Evolutionary conservation across 2,113 vertebrate genomes (phyloP).

Genomic region (Sprattus sprattus): DNA sequence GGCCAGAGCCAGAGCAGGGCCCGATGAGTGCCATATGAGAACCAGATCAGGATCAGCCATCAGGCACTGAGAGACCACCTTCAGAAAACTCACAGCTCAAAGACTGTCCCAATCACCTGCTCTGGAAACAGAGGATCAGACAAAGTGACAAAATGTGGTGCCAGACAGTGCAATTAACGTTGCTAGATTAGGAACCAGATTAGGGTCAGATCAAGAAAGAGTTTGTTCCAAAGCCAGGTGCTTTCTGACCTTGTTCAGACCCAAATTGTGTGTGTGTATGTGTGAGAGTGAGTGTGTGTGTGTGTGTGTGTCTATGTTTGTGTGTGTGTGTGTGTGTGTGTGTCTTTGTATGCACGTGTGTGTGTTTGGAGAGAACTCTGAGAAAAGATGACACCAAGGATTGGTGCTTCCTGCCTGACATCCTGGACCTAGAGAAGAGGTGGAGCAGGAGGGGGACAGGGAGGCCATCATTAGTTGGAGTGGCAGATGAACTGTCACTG

Average conservation of each 20-base stretch:
- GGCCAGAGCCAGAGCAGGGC: neutral
- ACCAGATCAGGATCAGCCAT: neutral
- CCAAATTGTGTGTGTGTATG: neutral
- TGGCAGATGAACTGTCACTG: slow-evolving; percentile 67
- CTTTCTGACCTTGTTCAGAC: neutral
- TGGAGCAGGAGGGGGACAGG: neutral
- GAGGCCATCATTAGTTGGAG: slow-evolving; percentile 70
- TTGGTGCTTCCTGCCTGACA: neutral
- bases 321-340: neutral
- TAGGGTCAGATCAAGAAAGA: neutral
- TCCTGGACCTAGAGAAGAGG: neutral
- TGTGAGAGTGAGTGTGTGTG: neutral
- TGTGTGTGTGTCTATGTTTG: neutral
- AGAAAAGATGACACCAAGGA: too few species aligned
- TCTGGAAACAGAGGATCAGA: neutral
- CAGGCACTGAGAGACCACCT: neutral
- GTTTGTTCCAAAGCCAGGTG: neutral
- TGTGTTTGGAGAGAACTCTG: neutral
- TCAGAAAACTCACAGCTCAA: neutral
- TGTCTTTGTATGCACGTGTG: neutral
- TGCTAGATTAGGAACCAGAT: neutral
- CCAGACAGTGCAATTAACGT: neutral
- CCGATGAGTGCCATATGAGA: neutral
- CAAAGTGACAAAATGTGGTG: neutral
- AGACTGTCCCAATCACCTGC: neutral